phyloP scores from a whole-genome alignment of 1,140 invertebrate genomes.

The Cyclina sinensis region DNA sequence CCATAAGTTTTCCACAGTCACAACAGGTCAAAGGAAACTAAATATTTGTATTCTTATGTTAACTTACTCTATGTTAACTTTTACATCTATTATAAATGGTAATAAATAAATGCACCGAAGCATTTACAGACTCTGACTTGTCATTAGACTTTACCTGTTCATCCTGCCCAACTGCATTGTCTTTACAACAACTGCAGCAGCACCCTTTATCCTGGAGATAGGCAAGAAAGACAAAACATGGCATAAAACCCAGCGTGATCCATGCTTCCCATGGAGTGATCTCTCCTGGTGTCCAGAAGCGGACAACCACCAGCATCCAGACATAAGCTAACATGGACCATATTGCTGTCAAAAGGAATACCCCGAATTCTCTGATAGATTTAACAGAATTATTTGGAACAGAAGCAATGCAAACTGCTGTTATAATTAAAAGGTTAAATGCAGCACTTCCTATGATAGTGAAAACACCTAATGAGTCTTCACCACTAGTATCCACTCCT shows the following conservation, averaged over 20 bases:
- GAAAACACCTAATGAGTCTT: constrained; percentile 86
- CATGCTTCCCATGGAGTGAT: constrained; percentile 89
- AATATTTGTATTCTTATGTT: too few species aligned
- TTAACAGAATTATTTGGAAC: constrained; percentile 81
- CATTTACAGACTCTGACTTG: too few species aligned
- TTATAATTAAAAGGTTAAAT: constrained; percentile 87
- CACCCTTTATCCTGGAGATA: constrained; percentile 82
- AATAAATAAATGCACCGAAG: too few species aligned
- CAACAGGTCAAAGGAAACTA: too few species aligned
- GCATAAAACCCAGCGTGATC: constrained; percentile 89
- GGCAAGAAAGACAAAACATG: constrained; percentile 86
- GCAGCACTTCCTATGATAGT: constrained; percentile 88
- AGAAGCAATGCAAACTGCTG: constrained; percentile 84
- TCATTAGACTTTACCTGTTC: constrained; percentile 53
- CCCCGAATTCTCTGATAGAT: constrained; percentile 86
- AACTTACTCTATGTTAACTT: too few species aligned
- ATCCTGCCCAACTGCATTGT: constrained; percentile 36
- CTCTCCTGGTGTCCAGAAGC: constrained; percentile 77
- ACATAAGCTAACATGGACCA: constrained; percentile 88
- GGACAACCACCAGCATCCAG: constrained; percentile 85
- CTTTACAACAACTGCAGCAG: constrained; percentile 70
- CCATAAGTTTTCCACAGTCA: too few species aligned
- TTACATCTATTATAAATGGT: too few species aligned
- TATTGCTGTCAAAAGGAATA: constrained; percentile 86
- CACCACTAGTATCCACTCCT: constrained; percentile 78